Percentiles rank a stretch among this genome's conserved stretches.
These are phyloP conservation scores for Urocolius indicus DNA, from an alignment of 2,113 vertebrate genomes.

Conservation along the genomic window DNA sequence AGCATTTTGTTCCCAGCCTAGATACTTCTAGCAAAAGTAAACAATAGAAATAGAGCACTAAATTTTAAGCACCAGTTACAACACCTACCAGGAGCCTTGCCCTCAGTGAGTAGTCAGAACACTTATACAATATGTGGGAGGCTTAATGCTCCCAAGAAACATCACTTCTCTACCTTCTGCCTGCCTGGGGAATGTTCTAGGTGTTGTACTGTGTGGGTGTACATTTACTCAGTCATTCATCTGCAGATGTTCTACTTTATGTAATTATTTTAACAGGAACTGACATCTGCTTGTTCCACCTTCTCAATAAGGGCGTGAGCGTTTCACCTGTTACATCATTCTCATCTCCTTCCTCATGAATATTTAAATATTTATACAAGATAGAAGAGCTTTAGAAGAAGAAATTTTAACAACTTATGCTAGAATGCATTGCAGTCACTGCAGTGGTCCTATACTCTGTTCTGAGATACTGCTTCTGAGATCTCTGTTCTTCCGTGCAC, in stretches of 20 bases:
- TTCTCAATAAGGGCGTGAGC: not conserved
- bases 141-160: not conserved
- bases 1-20: not conserved
- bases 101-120: not conserved
- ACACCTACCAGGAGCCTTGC: not conserved
- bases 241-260: not conserved
- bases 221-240: not conserved
- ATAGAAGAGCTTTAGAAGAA: not conserved
- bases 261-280: slow-evolving; percentile 8
- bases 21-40: not conserved
- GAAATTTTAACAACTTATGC: not conserved
- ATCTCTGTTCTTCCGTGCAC: not conserved
- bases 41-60: not conserved
- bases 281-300: slow-evolving; percentile 3
- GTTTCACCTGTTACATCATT: not conserved
- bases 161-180: not conserved
- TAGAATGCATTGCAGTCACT: not conserved
- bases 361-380: not conserved
- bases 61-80: not conserved
- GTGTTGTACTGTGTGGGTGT: not conserved
- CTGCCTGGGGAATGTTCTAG: not conserved
- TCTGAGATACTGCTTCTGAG: not conserved
- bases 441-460: not conserved
- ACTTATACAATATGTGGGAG: not conserved
- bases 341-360: not conserved